phyloP scores from a whole-genome alignment of 2,113 vertebrate species.

The Heterocephalus glaber region DNA sequence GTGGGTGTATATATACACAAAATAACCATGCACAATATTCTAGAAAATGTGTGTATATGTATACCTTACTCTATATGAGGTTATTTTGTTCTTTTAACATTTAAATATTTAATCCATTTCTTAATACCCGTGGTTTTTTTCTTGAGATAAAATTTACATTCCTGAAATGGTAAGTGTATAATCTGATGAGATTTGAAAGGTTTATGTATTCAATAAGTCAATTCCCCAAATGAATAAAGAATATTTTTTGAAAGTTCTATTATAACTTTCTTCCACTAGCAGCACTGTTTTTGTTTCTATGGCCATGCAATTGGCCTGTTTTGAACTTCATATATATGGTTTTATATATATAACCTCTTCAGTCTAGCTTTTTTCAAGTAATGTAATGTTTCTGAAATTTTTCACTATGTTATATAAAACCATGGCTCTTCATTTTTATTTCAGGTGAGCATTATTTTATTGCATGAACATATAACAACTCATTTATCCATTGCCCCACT shows the following conservation, averaged over 20 bases:
- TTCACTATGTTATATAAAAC: neutral
- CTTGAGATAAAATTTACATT: constrained; percentile 36
- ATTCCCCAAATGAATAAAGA: neutral
- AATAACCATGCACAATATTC: too few relatives aligned
- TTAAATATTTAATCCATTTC: constrained; percentile 31
- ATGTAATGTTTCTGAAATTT: neutral
- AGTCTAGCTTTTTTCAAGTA: neutral
- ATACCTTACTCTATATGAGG: neutral
- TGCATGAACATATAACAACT: neutral
- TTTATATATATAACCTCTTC: neutral
- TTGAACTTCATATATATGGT: neutral
- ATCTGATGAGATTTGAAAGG: constrained; percentile 2
- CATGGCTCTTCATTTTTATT: neutral
- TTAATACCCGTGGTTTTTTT: constrained; percentile 28
- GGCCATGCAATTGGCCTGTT: neutral
- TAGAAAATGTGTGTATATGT: neutral
- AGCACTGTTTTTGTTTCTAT: neutral
- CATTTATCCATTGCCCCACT: neutral
- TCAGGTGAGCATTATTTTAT: neutral
- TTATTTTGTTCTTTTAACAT: constrained; percentile 35
- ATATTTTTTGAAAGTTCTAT: neutral
- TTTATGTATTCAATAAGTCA: neutral
- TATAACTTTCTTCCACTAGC: neutral
- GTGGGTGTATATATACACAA: neutral
- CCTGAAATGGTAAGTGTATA: neutral